Evolutionary conservation across 2,113 vertebrate genomes (phyloP), one percentile per base, ranked within the genome.

Genomic region (Limanda limanda): DNA sequence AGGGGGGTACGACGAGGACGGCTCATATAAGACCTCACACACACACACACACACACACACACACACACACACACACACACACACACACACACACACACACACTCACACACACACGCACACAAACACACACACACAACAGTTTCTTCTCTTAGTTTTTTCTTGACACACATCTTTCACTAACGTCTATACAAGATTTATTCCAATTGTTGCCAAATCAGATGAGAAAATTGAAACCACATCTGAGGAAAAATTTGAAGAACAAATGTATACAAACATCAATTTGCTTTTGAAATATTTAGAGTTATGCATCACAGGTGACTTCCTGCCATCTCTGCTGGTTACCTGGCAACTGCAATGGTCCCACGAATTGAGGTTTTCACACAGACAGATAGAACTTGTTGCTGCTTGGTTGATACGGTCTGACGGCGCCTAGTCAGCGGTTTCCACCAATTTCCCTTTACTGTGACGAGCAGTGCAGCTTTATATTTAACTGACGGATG

Each of bases 1-100:
- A 63, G 81, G 87, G 76, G 55, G 59, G 56, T 64, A 60, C 17
- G 71, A 61, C 66, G 35, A 25, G 51, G 20, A 7, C 20, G 13
- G 25, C 25, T 27, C 25, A 27, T 3, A 27, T 5, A 17, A 18
- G 47, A 51, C 25, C 25, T 27, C 25, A 27, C 0, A 27, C 25
- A 27, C 2, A 3, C 25, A 31, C 27, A 31, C 27, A 5, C 31
- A 31, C 31, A 31, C 31, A 31, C 5, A 31, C 31, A 31, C 6
- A 31, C 31, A 31, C 6, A 31, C 31, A 31, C 31, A 31, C 31
- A 31, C 31, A 31, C 31, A 1, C 5, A 31, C 27, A 31, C 27
- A 31, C 5, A 31, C 27, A 31, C 27, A 31, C 27, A 31, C 27
- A 31, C 25, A 27, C 25, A 27, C 25, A 27, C 25, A 27, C 25